These are phyloP conservation scores for Lamprotornis superbus DNA, from an alignment of 2,113 vertebrate genomes.

Conservation along the genomic window DNA sequence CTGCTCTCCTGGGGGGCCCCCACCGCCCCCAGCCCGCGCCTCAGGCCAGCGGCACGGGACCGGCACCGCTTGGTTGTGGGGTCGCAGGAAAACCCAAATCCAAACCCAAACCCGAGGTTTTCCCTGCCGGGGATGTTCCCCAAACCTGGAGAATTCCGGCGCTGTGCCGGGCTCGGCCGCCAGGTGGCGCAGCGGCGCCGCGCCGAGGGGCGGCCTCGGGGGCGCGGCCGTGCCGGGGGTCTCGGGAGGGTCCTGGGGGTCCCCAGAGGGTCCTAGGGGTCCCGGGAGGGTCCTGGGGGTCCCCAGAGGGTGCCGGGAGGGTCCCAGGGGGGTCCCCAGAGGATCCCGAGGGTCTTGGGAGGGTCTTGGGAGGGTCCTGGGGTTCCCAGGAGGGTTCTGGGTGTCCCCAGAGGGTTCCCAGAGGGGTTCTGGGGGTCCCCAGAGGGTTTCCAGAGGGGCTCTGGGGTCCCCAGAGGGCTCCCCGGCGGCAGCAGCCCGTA, in stretches of 20 bases:
- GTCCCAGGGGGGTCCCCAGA: too few relatives aligned
- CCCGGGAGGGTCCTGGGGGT: too few relatives aligned
- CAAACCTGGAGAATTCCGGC: background rate
- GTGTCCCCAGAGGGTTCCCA: too few relatives aligned
- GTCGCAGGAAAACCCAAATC: background rate
- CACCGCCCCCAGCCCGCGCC: background rate
- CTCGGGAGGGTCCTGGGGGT: background rate
- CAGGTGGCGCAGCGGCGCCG: background rate
- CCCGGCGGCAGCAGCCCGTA: accelerated
- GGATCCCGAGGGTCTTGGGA: too few relatives aligned
- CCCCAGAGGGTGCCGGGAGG: background rate
- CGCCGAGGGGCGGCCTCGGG: background rate
- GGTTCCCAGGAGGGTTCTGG: too few relatives aligned
- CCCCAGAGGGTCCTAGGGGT: background rate
- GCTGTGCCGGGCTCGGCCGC: background rate
- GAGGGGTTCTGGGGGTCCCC: too few relatives aligned
- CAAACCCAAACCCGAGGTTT: accelerated
- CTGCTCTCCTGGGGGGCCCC: accelerated
- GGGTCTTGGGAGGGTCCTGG: too few relatives aligned
- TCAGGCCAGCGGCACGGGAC: background rate
- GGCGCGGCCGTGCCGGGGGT: background rate
- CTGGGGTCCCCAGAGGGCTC: background rate
- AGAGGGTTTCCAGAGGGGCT: too few relatives aligned
- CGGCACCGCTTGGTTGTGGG: background rate
- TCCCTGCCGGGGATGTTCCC: accelerated